phyloP scores from a whole-genome alignment of 64 coral and sea anemone genomes.

The Cladopsammia gracilis region DNA sequence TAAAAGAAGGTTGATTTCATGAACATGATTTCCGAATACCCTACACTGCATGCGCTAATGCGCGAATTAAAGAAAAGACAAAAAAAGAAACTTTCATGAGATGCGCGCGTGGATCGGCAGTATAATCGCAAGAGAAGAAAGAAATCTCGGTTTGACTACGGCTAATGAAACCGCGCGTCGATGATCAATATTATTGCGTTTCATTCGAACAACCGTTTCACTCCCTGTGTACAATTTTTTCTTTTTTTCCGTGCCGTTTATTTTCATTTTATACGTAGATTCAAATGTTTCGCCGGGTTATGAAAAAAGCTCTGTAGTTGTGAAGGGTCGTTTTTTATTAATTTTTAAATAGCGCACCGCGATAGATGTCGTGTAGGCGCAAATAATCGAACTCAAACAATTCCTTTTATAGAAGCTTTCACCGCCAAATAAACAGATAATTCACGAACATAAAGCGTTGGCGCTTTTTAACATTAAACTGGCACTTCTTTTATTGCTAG shows the following conservation, averaged over 20 bases:
- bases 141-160: neutral
- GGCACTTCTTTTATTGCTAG: neutral
- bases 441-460: neutral
- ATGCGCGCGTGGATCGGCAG: neutral
- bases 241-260: neutral
- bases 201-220: neutral
- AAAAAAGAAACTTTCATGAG: neutral
- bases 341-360: neutral
- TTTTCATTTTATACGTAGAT: neutral
- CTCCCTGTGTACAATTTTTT: neutral
- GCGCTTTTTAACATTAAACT: neutral
- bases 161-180: neutral
- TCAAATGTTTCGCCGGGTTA: neutral
- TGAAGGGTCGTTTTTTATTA: slow-evolving; percentile 8
- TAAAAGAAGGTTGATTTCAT: neutral
- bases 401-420: slow-evolving; percentile 14
- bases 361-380: neutral
- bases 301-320: neutral
- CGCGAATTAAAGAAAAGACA: neutral
- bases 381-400: slow-evolving; percentile 15
- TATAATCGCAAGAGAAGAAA: neutral
- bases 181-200: slow-evolving; percentile 1
- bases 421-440: neutral
- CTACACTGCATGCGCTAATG: neutral
- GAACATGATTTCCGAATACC: neutral